Conservation (phyloP, 2,888 invertebrate genomes). For the Germaria angustata region DNA sequence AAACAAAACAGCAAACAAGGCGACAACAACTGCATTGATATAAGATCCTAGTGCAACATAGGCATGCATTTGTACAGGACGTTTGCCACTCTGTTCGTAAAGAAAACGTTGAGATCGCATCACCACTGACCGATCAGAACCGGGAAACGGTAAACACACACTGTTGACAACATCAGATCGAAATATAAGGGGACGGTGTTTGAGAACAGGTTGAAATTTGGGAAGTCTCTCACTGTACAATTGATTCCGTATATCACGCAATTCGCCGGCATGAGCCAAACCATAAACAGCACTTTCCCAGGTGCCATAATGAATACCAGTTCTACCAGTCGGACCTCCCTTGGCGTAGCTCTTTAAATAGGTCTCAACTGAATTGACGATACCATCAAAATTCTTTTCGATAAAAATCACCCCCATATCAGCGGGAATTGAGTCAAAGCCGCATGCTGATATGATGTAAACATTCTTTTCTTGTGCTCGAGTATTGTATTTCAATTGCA, state of each 20-base stretch:
- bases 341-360: slow-evolving; percentile 82
- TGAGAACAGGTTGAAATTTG: slow-evolving; percentile 83
- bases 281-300: slow-evolving; percentile 94
- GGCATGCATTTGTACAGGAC: slow-evolving; percentile 89
- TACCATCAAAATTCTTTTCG: slow-evolving; percentile 87
- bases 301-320: slow-evolving; percentile 89
- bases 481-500: slow-evolving; percentile 90
- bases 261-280: slow-evolving; percentile 84
- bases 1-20: slow-evolving; percentile 84
- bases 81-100: slow-evolving; percentile 84
- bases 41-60: slow-evolving; percentile 85
- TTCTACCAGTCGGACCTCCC: slow-evolving; percentile 72
- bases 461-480: slow-evolving; percentile 89
- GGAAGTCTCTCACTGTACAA: slow-evolving; percentile 86
- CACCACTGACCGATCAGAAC: slow-evolving; percentile 91
- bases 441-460: slow-evolving; percentile 94
- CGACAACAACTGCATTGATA: slow-evolving; percentile 80
- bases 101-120: slow-evolving; percentile 89
- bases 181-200: slow-evolving; percentile 82
- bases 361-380: slow-evolving; percentile 88
- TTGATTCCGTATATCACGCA: slow-evolving; percentile 84
- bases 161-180: slow-evolving; percentile 77
- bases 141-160: slow-evolving; percentile 90
- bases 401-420: slow-evolving; percentile 92
- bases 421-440: slow-evolving; percentile 94